Base-by-base conservation (phyloP, 2,797 vertebrate species). In the Chloroceryle inda region DNA sequence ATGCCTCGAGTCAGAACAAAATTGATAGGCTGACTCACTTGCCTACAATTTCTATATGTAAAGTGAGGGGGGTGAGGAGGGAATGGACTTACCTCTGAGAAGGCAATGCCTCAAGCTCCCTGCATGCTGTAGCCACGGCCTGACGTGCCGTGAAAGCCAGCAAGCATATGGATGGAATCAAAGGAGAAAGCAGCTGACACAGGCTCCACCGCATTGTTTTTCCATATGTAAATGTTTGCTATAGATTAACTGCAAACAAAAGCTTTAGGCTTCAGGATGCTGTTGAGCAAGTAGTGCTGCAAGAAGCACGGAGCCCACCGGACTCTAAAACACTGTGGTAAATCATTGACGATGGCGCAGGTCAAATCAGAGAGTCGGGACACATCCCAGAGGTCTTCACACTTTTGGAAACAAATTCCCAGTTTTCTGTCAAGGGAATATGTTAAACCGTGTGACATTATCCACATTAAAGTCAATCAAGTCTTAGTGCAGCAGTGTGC, bases 331-430 rank as follows among this genome's bases (percentile, higher is more conserved):
- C 0, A 3, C 59, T 22, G 52, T 2, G 1, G 97, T 98, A 96
- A 98, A 98, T 97, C 88, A 98, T 95, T 98, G 96, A 98, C 96
- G 27, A 73, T 11, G 16, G 52, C 82, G 16, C 79, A 73, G 69
- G 76, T 71, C 59, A 13, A 56, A 92, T 90, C 69, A 76, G 73
- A 88, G 85, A 42, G 76, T 78, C 79, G 85, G 85, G 52, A 74
- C 81, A 6, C 53, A 49, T 91, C 95, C 94, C 44, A 11, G 69
- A 77, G 92, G 90, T 71, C 92, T 94, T 89, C 91, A 85, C 75
- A 69, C 71, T 96, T 97, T 94, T 89, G 71, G 75, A 94, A 95
- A 95, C 75, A 67, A 92, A 82, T 92, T 88, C 61, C 64, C 59
- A 10, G 20, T 76, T 79, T 66, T 79, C 91, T 89, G 92, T 82